phyloP scores from a whole-genome alignment of 2,888 invertebrate species.

The Trypoxylon attenuatum region DNA sequence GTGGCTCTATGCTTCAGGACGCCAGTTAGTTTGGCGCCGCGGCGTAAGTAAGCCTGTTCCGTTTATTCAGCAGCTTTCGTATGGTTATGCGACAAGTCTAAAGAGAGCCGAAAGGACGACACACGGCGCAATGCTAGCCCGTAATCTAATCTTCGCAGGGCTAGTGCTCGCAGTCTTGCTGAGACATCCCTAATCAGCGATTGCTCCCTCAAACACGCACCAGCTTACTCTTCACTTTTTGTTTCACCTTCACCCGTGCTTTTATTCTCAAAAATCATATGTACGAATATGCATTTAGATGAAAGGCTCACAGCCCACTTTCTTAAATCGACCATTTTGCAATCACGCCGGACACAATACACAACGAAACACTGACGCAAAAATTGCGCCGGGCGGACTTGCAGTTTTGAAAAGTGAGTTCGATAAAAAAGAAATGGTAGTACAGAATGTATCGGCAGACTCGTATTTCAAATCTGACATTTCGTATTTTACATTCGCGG shows the following conservation, averaged over 20 bases:
- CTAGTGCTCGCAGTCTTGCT: slow-evolving; percentile 22
- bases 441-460: slow-evolving; percentile 18
- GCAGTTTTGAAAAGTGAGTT: not conserved
- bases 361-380: too few species aligned
- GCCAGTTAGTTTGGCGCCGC: slow-evolving; percentile 50
- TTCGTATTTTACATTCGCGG: slow-evolving; percentile 46
- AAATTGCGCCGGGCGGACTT: too few species aligned
- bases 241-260: too few species aligned
- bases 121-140: slow-evolving; percentile 25
- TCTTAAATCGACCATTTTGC: too few species aligned
- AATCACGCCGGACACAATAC: too few species aligned
- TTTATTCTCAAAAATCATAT: too few species aligned
- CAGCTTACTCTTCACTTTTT: too few species aligned
- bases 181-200: not conserved
- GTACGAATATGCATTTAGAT: too few species aligned
- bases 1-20: slow-evolving; percentile 26
- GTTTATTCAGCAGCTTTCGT: slow-evolving; percentile 61
- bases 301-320: too few species aligned
- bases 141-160: slow-evolving; percentile 39
- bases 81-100: slow-evolving; percentile 52
- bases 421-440: slow-evolving; percentile 14
- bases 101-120: slow-evolving; percentile 31
- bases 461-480: slow-evolving; percentile 54
- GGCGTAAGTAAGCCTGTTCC: slow-evolving; percentile 55
- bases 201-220: too few species aligned